These are phyloP conservation scores for Serrognathus titanus DNA, from an alignment of 2,888 invertebrate species.

Conservation along the genomic window DNA sequence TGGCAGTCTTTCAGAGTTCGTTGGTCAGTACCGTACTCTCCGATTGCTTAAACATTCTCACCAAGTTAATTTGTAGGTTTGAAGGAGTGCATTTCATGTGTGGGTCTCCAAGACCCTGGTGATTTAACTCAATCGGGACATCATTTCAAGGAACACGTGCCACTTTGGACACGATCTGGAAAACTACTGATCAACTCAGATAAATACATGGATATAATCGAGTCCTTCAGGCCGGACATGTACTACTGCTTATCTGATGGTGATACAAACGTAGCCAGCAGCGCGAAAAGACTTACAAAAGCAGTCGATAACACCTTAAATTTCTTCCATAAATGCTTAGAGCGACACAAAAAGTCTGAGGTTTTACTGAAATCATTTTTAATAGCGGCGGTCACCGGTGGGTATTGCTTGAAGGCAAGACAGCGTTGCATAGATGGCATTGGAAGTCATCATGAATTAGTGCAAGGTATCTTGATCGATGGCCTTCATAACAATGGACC, in stretches of 20 bases:
- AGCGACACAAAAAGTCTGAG: conserved; percentile 57
- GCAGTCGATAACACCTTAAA: conserved; percentile 65
- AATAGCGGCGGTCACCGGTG: conserved; percentile 73
- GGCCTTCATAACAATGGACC: conserved; percentile 76
- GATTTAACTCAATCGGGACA: conserved; percentile 64
- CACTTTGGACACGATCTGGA: conserved; percentile 78
- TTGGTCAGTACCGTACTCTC: conserved; percentile 37
- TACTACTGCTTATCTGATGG: conserved; percentile 80
- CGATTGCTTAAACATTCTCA: not conserved
- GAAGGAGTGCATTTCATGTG: conserved; percentile 50
- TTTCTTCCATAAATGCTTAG: conserved; percentile 68
- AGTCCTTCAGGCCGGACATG: conserved; percentile 75
- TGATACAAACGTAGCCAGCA: conserved; percentile 63
- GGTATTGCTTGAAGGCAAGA: conserved; percentile 63
- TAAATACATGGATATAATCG: conserved; percentile 73
- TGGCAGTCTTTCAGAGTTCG: conserved; percentile 67
- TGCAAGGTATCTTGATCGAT: conserved; percentile 75
- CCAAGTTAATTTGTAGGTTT: conserved; percentile 47
- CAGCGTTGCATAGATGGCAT: conserved; percentile 61
- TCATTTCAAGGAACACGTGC: conserved; percentile 66
- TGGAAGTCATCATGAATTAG: conserved; percentile 51
- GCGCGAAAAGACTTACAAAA: conserved; percentile 68
- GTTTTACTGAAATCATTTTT: conserved; percentile 51
- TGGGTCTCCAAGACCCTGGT: conserved; percentile 69
- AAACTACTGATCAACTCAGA: conserved; percentile 63